Percentiles rank a stretch among this genome's conserved stretches.
Conservation (phyloP, 2,888 invertebrate genomes). For the Hirtodrosophila trivittata region DNA sequence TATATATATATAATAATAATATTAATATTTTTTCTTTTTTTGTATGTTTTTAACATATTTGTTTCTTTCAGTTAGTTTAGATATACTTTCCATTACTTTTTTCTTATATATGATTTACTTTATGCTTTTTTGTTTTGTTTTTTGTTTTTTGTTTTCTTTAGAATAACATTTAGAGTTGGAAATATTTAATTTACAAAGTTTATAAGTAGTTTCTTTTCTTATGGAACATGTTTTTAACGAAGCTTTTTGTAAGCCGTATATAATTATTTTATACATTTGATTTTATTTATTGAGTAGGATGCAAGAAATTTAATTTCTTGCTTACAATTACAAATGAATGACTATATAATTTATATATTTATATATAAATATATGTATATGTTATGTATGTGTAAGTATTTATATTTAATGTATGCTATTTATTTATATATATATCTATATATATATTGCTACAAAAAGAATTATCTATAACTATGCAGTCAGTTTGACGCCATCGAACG, state of each 20-base stretch:
- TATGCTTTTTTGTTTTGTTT: slow-evolving; percentile 1
- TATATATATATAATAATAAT: slow-evolving; percentile 9
- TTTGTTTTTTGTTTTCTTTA: slow-evolving; percentile 14
- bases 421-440: slow-evolving; percentile 13
- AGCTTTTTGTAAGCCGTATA: slow-evolving; percentile 21
- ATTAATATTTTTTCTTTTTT: slow-evolving; percentile 35
- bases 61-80: slow-evolving; percentile 13
- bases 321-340: slow-evolving; percentile 50
- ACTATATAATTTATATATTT: slow-evolving; percentile 46
- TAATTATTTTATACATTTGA: slow-evolving; percentile 23
- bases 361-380: slow-evolving; percentile 18
- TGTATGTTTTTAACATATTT: slow-evolving; percentile 53
- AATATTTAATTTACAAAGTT: slow-evolving; percentile 61
- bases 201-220: slow-evolving; percentile 39
- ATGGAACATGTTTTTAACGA: slow-evolving; percentile 43
- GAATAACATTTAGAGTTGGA: slow-evolving; percentile 55
- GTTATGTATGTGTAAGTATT: slow-evolving; percentile 14
- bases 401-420: slow-evolving; percentile 31
- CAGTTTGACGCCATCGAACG: slow-evolving; percentile 40
- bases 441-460: slow-evolving; percentile 19
- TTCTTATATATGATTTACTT: too few species aligned
- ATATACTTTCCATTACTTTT: too few species aligned
- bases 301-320: slow-evolving; percentile 74
- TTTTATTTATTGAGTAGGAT: slow-evolving; percentile 44
- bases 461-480: slow-evolving; percentile 48